Base-by-base conservation (phyloP, 2,888 invertebrate genomes). In the Phalera bucephala region DNA sequence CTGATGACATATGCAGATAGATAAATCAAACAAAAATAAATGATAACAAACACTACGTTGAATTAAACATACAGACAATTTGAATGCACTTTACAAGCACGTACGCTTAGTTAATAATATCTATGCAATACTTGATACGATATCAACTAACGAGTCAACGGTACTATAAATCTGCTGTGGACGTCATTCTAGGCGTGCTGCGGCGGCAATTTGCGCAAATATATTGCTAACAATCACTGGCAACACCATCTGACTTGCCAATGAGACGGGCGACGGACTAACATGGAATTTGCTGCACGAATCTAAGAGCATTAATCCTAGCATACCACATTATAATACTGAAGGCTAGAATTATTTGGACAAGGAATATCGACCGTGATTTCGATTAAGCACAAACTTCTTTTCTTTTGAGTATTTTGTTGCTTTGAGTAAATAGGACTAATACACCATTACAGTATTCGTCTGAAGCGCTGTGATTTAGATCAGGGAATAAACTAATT, bases 81-180 rank as follows among this genome's bases (percentile, higher is more conserved):
- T 36, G 39, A 52, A 55, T 49, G 46, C 48, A 59, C 48, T 53
- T 43, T 32, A 46, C 40, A 41, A 40, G 40, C 38, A 52, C 3
- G 19, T 11, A 19, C 11, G 13, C 29, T 33, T 26, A 52, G 51
- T 57, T 56, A 52, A 51, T 52, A 55, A 63, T 52, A 52, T 47
- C 46, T 35, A 34, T 48, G 52, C 47, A 52, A 46, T 45, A 65
- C 53, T 66, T 65, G 68, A 73, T 73, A 72, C 48, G 65, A 64
- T 70, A 74, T 72, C 70, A 68, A 71, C 63, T 70, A 79, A 72
- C 76, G 67, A 82, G 79, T 82, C 75, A 78, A 81, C 73, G 65
- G 64, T 54, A 67, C 77, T 54, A 82, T 85, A 82, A 84, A 83
- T 84, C 75, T 72, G 66, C 51, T 57, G 62, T 59, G 64, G 63